phyloP scores from a whole-genome alignment of 1,140 invertebrate species.

The Periplaneta americana region DNA sequence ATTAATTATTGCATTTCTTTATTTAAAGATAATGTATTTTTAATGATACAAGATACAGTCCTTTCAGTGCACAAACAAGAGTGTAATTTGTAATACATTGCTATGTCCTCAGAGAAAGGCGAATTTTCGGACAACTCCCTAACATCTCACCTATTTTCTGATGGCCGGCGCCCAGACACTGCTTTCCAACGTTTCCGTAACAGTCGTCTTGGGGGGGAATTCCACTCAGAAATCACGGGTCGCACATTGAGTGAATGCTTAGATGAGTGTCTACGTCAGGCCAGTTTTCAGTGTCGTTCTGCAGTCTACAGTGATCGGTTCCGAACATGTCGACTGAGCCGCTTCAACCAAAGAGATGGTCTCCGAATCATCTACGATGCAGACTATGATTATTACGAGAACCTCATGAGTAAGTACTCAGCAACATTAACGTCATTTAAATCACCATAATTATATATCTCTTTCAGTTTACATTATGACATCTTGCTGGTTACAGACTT shows the following conservation, averaged over 20 bases:
- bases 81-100: no score
- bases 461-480: no score
- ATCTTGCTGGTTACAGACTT: no score
- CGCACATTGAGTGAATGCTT: constrained; percentile 80
- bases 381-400: constrained; percentile 89
- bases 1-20: no score
- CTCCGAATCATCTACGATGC: constrained; percentile 83
- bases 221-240: constrained; percentile 83
- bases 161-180: constrained; percentile 73
- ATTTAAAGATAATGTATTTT: no score
- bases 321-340: constrained; percentile 74
- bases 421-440: neutral
- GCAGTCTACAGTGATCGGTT: constrained; percentile 82
- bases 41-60: no score
- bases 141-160: constrained; percentile 72
- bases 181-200: constrained; percentile 85
- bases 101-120: no score
- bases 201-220: constrained; percentile 75
- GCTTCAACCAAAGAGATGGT: constrained; percentile 82
- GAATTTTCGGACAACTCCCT: constrained; percentile 59
- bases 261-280: constrained; percentile 81
- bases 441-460: neutral
- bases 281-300: constrained; percentile 81
- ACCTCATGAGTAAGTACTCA: constrained; percentile 74
- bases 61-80: no score